A percentile compares a stretch with the other conserved stretches of the same genome.
Conservation (phyloP, 2,797 vertebrate species). For the Coreius guichenoti region DNA sequence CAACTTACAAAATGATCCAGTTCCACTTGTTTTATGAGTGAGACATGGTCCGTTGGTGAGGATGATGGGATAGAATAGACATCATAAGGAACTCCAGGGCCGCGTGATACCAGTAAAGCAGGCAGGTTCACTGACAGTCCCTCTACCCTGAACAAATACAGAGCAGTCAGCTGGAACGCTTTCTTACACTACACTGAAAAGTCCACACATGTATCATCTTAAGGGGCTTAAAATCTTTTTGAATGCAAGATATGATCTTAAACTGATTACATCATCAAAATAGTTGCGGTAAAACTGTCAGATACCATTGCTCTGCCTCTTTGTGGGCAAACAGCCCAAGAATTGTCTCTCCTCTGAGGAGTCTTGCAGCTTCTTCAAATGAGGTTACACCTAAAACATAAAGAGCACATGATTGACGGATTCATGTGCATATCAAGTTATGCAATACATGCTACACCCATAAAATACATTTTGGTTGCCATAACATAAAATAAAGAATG, state of each 20-base stretch:
- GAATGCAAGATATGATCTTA: background rate
- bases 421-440: background rate
- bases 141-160: slow-evolving; percentile 76
- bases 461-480: background rate
- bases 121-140: slow-evolving; percentile 79
- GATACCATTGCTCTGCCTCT: slow-evolving; percentile 75
- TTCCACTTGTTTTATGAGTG: slow-evolving; percentile 71
- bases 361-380: slow-evolving; percentile 72
- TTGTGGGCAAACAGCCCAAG: slow-evolving; percentile 69
- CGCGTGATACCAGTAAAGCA: slow-evolving; percentile 80
- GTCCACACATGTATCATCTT: slow-evolving; percentile 18
- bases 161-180: background rate
- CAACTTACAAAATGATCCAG: slow-evolving; percentile 86
- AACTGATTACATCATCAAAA: background rate
- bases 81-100: slow-evolving; percentile 62
- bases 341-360: slow-evolving; percentile 72
- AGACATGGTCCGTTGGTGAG: slow-evolving; percentile 71
- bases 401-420: background rate
- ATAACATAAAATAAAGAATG: background rate
- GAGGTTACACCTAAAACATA: slow-evolving; percentile 59
- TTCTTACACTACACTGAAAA: background rate
- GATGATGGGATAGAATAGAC: slow-evolving; percentile 67
- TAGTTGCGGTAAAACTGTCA: background rate
- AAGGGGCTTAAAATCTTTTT: background rate
- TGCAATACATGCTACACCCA: background rate